These are phyloP conservation scores for Nasua narica DNA, from an alignment of 2,797 vertebrate species.

Conservation along the genomic window DNA sequence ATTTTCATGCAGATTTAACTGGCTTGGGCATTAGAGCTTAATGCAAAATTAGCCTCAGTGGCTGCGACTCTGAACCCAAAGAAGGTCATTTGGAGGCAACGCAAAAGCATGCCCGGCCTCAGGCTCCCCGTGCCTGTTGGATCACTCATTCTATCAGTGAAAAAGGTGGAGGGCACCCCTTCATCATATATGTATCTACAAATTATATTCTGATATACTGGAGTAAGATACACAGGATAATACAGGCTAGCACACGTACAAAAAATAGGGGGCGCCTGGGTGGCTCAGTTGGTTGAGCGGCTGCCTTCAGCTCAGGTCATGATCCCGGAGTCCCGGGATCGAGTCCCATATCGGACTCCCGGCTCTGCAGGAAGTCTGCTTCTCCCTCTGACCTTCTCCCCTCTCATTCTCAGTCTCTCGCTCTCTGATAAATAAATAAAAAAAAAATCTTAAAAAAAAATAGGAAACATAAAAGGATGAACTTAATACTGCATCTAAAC, in stretches of 20 bases:
- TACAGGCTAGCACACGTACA: neutral
- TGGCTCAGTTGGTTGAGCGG: too few relatives aligned
- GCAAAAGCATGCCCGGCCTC: neutral
- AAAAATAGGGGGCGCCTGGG: too few relatives aligned
- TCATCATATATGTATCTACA: neutral
- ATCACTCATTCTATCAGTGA: neutral
- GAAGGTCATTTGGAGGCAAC: slow-evolving; percentile 27
- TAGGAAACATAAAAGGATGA: neutral
- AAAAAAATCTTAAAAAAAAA: too few relatives aligned
- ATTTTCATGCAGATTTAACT: slow-evolving; percentile 46
- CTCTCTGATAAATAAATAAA: too few relatives aligned
- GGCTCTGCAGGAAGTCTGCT: too few relatives aligned
- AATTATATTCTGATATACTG: neutral
- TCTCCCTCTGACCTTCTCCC: too few relatives aligned
- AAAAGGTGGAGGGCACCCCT: neutral
- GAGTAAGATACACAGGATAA: neutral
- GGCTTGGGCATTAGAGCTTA: slow-evolving; percentile 40
- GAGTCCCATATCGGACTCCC: too few relatives aligned
- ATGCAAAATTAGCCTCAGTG: slow-evolving; percentile 57
- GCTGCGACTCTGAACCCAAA: slow-evolving; percentile 40
- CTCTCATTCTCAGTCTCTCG: too few relatives aligned
- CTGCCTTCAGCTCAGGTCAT: too few relatives aligned
- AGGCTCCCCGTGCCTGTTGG: neutral
- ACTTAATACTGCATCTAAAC: neutral
- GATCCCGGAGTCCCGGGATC: too few relatives aligned